Conservation (phyloP, 1,140 invertebrate genomes). For the Drosophila gunungcola region DNA sequence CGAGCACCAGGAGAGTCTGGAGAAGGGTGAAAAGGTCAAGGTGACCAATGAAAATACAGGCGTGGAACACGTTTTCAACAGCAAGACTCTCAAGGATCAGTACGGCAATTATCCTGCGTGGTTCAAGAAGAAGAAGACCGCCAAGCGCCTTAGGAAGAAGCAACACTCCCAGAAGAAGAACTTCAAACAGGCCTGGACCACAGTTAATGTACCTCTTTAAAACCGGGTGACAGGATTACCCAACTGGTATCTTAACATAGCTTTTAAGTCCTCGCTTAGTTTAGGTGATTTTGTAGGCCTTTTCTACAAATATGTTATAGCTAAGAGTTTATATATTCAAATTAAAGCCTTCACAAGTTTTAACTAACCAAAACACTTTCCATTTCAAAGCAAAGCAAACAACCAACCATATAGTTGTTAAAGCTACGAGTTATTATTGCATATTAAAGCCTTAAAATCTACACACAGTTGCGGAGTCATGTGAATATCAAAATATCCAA, state of each 20-base stretch:
- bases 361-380: background rate
- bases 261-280: slow-evolving; percentile 47
- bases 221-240: background rate
- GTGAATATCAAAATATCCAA: slow-evolving; percentile 50
- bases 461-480: slow-evolving; percentile 34
- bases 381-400: background rate
- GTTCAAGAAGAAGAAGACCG: slow-evolving; percentile 87
- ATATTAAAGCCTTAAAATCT: slow-evolving; percentile 35
- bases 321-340: slow-evolving; percentile 53
- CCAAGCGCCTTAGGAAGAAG: slow-evolving; percentile 86
- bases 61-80: slow-evolving; percentile 85
- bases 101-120: slow-evolving; percentile 88
- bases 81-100: slow-evolving; percentile 87
- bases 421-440: slow-evolving; percentile 36
- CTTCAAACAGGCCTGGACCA: slow-evolving; percentile 84
- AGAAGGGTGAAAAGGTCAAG: slow-evolving; percentile 80
- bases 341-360: slow-evolving; percentile 62
- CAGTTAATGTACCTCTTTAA: slow-evolving; percentile 81
- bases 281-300: slow-evolving; percentile 43
- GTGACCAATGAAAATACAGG: slow-evolving; percentile 85
- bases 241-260: slow-evolving; percentile 36
- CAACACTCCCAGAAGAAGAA: slow-evolving; percentile 83
- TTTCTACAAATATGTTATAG: slow-evolving; percentile 51
- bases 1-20: slow-evolving; percentile 77
- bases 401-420: slow-evolving; percentile 7